Evolutionary conservation across 2,797 vertebrate genomes (phyloP).

Genomic region (Nothura maculosa): DNA sequence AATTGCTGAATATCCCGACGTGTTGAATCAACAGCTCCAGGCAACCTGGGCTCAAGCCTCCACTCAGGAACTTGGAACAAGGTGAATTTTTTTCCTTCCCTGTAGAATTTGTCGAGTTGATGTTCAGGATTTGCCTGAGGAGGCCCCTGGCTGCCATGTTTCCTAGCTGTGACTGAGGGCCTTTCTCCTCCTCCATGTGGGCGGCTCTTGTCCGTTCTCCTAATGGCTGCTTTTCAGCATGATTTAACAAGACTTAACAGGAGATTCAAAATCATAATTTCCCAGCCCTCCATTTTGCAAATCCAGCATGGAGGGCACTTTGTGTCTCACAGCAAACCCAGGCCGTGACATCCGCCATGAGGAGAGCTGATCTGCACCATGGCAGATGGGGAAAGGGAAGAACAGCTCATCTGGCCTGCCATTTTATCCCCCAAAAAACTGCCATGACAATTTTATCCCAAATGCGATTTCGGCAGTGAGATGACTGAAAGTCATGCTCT

Average conservation of each 20-base stretch:
- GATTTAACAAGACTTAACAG: fast-evolving
- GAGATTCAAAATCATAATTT: no score
- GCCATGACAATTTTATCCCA: no score
- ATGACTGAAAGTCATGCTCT: not conserved
- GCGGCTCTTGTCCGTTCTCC: not conserved
- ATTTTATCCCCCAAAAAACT: no score
- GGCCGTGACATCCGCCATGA: fast-evolving
- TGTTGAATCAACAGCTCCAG: not conserved
- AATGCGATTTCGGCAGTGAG: not conserved
- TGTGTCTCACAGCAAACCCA: fast-evolving
- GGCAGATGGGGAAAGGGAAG: not conserved
- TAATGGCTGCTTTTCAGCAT: fast-evolving
- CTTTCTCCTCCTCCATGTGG: not conserved
- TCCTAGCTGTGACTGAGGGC: not conserved
- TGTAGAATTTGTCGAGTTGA: not conserved
- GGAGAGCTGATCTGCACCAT: fast-evolving
- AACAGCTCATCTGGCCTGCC: not conserved
- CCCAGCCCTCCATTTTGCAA: fast-evolving
- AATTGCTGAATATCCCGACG: not conserved
- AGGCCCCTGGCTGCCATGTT: not conserved
- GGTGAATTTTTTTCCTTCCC: not conserved
- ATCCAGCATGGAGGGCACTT: not conserved
- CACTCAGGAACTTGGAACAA: not conserved
- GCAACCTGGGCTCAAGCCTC: not conserved
- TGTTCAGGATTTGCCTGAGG: no score